Base-by-base conservation (phyloP, 2,888 invertebrate species). In the Acronicta alni region DNA sequence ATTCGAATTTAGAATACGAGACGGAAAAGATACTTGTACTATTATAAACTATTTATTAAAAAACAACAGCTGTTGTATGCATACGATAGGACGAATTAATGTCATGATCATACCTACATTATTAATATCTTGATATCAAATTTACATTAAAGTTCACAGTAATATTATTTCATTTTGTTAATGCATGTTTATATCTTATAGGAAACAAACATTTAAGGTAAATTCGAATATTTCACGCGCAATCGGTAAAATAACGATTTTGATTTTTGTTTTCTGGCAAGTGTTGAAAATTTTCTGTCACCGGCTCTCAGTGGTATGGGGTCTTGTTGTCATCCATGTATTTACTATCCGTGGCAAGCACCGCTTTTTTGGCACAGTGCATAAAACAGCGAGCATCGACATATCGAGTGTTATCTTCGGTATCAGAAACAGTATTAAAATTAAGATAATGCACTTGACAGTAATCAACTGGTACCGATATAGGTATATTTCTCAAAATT, bases 361-460 rank as follows among this genome's bases (percentile, higher is more conserved):
- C 12, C 30, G 26, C 26, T 23, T 23, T 5, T 23, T 23, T 23
- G 6, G 23, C 26, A 9, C 16, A 23, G 7, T 69, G 53, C 69
- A 64, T 51, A 26, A 48, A 51, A 63, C 51, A 15, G 23, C 30
- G 37, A 18, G 41, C 14, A 42, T 23, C 15, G 26, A 18, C 20
- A 48, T 17, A 44, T 26, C 35, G 51, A 48, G 45, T 54, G 26
- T 43, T 72, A 75, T 72, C 58, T 23, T 8, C 38, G 16, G 38
- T 72, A 72, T 72, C 76, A 44, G 15, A 53, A 52, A 45, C 8
- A 53, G 41, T 45, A 32, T 53, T 58, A 56, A 60, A 54, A 51
- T 56, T 41, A 54, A 52, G 77, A 76, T 76, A 76, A 64, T 76
- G 74, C 73, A 76, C 64, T 72, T 61, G 17, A 14, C 18, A 38